Evolutionary conservation across 2,797 vertebrate species (phyloP).

Genomic region (Eurystomus glaucurus): DNA sequence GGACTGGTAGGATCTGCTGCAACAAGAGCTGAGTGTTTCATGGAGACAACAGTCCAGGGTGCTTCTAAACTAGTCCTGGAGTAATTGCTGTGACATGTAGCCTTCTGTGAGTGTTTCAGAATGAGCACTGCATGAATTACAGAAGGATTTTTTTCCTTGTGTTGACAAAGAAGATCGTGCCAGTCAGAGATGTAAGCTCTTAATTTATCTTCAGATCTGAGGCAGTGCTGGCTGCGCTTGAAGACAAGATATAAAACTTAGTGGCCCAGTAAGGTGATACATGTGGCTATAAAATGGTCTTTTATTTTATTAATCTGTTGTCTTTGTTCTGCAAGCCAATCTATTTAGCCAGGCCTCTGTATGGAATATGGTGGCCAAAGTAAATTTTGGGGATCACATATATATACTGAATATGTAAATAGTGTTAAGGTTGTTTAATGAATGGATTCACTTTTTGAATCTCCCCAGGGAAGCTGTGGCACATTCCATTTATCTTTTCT

Average conservation of each 20-base stretch:
- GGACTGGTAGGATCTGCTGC: neutral
- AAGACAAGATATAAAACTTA: neutral
- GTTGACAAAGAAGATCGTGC: neutral
- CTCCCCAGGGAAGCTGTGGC: neutral
- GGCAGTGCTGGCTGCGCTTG: neutral
- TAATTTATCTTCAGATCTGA: neutral
- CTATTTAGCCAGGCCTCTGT: neutral
- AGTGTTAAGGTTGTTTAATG: neutral
- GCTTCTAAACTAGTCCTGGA: neutral
- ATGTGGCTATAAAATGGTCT: neutral
- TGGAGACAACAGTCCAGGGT: neutral
- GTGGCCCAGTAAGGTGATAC: neutral
- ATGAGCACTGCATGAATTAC: neutral
- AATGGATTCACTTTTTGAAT: neutral
- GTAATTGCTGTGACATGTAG: neutral
- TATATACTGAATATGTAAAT: no score
- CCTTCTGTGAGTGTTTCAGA: neutral
- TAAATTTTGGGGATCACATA: accelerated
- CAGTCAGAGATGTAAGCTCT: neutral
- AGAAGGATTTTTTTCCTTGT: neutral
- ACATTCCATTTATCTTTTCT: neutral
- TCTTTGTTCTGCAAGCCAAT: neutral
- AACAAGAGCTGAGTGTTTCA: neutral
- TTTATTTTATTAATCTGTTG: neutral
- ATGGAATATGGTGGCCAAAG: neutral